phyloP scores from a whole-genome alignment of 2,888 invertebrate genomes.

The Ormyrus thymus region DNA sequence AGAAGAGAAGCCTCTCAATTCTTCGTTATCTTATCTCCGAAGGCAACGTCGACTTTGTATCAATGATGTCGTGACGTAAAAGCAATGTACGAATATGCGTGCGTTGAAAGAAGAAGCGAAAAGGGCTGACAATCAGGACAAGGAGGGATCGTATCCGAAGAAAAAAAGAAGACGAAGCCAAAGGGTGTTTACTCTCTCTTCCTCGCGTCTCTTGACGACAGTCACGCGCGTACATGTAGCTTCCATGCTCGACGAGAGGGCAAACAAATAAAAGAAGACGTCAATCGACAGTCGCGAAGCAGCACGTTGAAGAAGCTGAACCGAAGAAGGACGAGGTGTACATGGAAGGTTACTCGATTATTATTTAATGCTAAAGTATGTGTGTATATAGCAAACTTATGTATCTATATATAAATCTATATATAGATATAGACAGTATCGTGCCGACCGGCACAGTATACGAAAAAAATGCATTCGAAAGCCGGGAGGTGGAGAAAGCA shows the following conservation, averaged over 20 bases:
- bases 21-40: slow-evolving; percentile 34
- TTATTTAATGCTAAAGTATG: slow-evolving; percentile 38
- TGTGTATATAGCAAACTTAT: slow-evolving; percentile 1
- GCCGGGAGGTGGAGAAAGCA: slow-evolving; percentile 33
- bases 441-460: slow-evolving; percentile 53
- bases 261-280: slow-evolving; percentile 3
- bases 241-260: slow-evolving; percentile 1
- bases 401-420: slow-evolving; percentile 21
- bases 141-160: slow-evolving; percentile 47
- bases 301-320: slow-evolving; percentile 7
- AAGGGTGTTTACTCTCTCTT: slow-evolving; percentile 40
- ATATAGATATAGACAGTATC: slow-evolving; percentile 27
- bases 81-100: background rate
- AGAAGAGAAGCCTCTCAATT: slow-evolving; percentile 5
- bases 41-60: slow-evolving; percentile 7
- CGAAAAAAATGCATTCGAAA: slow-evolving; percentile 24
- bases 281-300: slow-evolving; percentile 17
- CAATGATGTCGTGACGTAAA: slow-evolving; percentile 2
- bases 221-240: slow-evolving; percentile 30
- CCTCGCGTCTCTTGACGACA: slow-evolving; percentile 41
- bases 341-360: slow-evolving; percentile 22
- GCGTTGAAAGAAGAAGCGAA: slow-evolving; percentile 19
- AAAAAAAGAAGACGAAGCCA: slow-evolving; percentile 47
- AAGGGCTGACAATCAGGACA: slow-evolving; percentile 53
- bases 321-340: slow-evolving; percentile 12